Base-by-base conservation (phyloP, 2,113 vertebrate genomes). In the Oreochromis niloticus region DNA sequence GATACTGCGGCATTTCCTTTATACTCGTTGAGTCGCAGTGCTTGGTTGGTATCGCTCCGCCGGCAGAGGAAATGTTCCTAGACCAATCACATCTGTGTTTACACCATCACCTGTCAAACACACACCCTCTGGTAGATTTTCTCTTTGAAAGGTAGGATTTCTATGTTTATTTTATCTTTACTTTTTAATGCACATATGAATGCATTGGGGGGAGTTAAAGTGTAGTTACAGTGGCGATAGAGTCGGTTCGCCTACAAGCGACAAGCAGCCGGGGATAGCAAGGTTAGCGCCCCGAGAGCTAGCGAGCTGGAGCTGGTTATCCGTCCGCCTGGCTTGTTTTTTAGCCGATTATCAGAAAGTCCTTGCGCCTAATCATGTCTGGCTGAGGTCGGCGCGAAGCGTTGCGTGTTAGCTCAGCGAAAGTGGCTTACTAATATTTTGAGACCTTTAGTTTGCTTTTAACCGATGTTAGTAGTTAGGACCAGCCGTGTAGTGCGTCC, bases 1-100 rank as follows among this genome's bases (percentile, higher is more conserved):
- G 91, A 96, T 95, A 96, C 95, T 96, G 95, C 95, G 95, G 95
- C 95, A 95, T 89, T 95, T 92, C 43, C 89, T 93, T 90, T 90
- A 88, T 87, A 87, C 90, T 90, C 22, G 2, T 80, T 86, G 84
- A 81, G 82, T 82, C 91, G 68, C 85, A 87, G 92, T 73, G 90
- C 90, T 84, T 34, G 56, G 34, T 11, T 5, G 16, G 91, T 94
- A 92, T 94, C 86, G 1, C 71, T 94, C 92, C 93, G 94, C 94
- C 11, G 36, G 73, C 87, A 86, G 87, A 92, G 94, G 93, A 94
- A 94, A 94, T 85, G 94, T 86, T 93, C 82, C 14, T 91, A 54
- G 92, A 95, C 95, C 95, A 96, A 96, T 96, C 95, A 94, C 89
- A 87, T 93, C 86, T 91, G 95, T 95, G 95, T 95, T 95, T 95